Percentiles rank a stretch among this genome's conserved stretches.
phyloP scores from a whole-genome alignment of 2,888 invertebrate species.

The Parnassius glacialis region DNA sequence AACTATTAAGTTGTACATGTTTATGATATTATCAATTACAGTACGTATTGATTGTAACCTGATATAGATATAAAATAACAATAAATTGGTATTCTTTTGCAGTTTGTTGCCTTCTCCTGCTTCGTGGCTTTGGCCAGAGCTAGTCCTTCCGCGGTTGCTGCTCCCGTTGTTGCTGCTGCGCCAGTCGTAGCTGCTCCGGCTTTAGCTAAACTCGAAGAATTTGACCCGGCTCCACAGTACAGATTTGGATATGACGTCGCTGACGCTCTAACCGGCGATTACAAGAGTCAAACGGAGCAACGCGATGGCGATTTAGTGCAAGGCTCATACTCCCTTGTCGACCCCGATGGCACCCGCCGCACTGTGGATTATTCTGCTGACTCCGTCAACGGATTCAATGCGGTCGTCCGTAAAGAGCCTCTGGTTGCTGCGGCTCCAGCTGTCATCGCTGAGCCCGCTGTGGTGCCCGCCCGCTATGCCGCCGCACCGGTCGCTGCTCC shows the following conservation, averaged over 20 bases:
- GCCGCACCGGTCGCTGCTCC: slow-evolving; percentile 40
- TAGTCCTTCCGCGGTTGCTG: slow-evolving; percentile 43
- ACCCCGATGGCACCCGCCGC: slow-evolving; percentile 65
- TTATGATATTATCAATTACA: too few relatives aligned
- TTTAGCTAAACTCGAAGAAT: slow-evolving; percentile 58
- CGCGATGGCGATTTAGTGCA: slow-evolving; percentile 76
- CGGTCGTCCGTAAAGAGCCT: slow-evolving; percentile 61
- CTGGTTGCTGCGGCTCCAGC: slow-evolving; percentile 50
- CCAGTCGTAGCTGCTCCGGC: slow-evolving; percentile 44
- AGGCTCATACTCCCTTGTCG: slow-evolving; percentile 62
- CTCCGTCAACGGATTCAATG: slow-evolving; percentile 64
- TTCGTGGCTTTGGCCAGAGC: slow-evolving; percentile 55
- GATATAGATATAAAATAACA: neutral
- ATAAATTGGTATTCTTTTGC: slow-evolving; percentile 32
- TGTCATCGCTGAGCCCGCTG: slow-evolving; percentile 41
- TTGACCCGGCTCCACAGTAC: slow-evolving; percentile 82
- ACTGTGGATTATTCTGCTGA: slow-evolving; percentile 64
- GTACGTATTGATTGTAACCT: too few relatives aligned
- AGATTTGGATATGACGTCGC: slow-evolving; percentile 64
- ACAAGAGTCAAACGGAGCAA: slow-evolving; percentile 69
- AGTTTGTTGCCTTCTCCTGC: slow-evolving; percentile 61
- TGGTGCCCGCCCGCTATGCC: slow-evolving; percentile 45
- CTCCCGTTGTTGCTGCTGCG: slow-evolving; percentile 44
- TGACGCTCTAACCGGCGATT: slow-evolving; percentile 65
- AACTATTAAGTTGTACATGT: too few relatives aligned